phyloP scores from a whole-genome alignment of 2,888 invertebrate genomes.

The Hanleya hanleyi region DNA sequence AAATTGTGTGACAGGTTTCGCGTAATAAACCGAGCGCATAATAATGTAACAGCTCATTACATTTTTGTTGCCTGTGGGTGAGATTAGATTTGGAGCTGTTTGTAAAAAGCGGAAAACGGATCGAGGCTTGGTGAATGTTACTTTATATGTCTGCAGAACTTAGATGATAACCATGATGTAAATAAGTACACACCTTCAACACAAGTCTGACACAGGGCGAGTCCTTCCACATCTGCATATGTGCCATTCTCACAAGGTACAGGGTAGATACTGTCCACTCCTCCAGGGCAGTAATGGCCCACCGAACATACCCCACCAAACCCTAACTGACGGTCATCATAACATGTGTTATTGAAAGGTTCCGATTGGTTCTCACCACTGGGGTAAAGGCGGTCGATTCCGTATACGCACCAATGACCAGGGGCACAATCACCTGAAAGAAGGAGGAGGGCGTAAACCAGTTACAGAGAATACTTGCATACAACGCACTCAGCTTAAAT shows the following conservation, averaged over 20 bases:
- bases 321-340: constrained; percentile 59
- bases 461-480: too few species aligned
- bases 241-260: constrained; percentile 66
- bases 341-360: constrained; percentile 55
- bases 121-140: too few species aligned
- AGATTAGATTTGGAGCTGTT: too few species aligned
- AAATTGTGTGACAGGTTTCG: too few species aligned
- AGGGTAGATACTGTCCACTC: constrained; percentile 51
- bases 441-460: too few species aligned
- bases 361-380: constrained; percentile 54
- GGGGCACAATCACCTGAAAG: constrained; percentile 66
- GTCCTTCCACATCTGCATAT: constrained; percentile 61
- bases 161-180: too few species aligned
- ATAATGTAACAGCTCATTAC: too few species aligned
- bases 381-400: constrained; percentile 63
- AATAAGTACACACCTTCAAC: constrained; percentile 51
- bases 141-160: too few species aligned
- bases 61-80: too few species aligned
- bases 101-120: too few species aligned
- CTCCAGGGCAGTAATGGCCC: constrained; percentile 66
- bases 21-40: too few species aligned
- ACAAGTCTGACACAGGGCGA: constrained; percentile 56
- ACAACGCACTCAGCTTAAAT: too few species aligned
- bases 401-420: constrained; percentile 67
- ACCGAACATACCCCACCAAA: constrained; percentile 64